Evolutionary conservation across 2,888 invertebrate genomes (phyloP), one percentile per base, ranked within the genome.

Genomic region (Ptycholaimellus sp.): DNA sequence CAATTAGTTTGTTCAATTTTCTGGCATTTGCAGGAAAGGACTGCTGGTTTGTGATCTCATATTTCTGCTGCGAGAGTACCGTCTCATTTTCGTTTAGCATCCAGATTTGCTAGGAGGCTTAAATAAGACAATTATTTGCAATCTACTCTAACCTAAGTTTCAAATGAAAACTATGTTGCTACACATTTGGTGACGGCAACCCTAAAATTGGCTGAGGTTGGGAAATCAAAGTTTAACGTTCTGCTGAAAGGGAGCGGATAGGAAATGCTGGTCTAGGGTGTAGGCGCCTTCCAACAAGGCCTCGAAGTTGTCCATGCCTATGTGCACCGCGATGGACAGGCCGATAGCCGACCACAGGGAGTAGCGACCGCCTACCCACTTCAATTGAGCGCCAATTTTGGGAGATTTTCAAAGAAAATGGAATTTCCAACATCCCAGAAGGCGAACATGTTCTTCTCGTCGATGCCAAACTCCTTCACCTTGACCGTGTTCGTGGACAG

Each of bases 261-360:
- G 66, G 60, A 80, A 93, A 64, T 93, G 90, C 42, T 79, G 70
- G 62, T 93, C 93, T 74, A 87, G 77, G 50, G 69, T 79, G 59
- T 74, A 72, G 33, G 81, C 93, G 5, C 93, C 93, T 44, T 73
- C 74, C 37, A 87, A 65, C 21, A 93, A 67, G 50, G 76, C 71
- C 60, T 78, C 74, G 65, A 87, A 93, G 64, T 85, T 82, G 36
- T 83, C 79, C 62, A 72, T 83, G 20, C 65, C 90, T 59, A 93
- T 71, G 49, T 76, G 71, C 28, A 90, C 65, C 3, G 76, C 77
- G 58, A 93, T 85, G 2, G 87, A 83, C 17, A 93, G 66, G 28
- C 93, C 93, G 62, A 93, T 93, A 2, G 93, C 90, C 0, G 90
- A 93, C 93, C 93, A 93, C 9, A 93, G 65, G 0, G 90, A 90